Evolutionary conservation across 37 sponge, comb jelly and placozoan genomes (phyloP).

Genomic region (Ianthella basta): DNA sequence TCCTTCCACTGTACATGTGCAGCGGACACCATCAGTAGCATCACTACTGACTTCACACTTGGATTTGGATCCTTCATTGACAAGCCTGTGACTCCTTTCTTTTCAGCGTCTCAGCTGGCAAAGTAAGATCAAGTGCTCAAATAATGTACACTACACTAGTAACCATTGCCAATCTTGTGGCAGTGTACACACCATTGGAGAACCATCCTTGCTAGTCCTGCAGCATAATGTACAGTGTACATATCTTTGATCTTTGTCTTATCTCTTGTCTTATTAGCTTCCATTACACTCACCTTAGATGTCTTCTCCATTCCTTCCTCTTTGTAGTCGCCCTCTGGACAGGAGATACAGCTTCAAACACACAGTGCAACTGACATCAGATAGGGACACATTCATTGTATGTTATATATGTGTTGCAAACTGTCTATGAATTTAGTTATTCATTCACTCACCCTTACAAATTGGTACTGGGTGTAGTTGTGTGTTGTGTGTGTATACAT

Average conservation of each 20-base stretch:
- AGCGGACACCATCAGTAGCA: constrained; percentile 20
- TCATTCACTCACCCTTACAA: no score
- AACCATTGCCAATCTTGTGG: no score
- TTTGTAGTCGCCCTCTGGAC: not conserved
- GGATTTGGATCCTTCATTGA: constrained; percentile 68
- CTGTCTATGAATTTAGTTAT: not conserved
- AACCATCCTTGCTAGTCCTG: no score
- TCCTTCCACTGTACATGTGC: not conserved
- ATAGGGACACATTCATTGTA: not conserved
- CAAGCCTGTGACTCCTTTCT: constrained; percentile 44
- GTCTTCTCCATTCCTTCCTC: not conserved
- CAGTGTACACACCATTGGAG: no score
- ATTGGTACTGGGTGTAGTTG: no score
- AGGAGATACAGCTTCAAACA: constrained; percentile 16
- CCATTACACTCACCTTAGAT: not conserved
- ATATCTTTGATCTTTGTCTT: no score
- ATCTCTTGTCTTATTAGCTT: no score
- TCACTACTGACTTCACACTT: constrained; percentile 41
- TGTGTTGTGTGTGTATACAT: no score
- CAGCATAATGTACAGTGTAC: no score
- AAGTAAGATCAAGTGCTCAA: no score
- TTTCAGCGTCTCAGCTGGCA: not conserved
- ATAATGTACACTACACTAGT: no score
- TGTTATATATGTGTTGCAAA: not conserved
- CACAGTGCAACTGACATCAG: not conserved